phyloP scores from a whole-genome alignment of 2,797 vertebrate species.

The Urosaurus nigricauda region DNA sequence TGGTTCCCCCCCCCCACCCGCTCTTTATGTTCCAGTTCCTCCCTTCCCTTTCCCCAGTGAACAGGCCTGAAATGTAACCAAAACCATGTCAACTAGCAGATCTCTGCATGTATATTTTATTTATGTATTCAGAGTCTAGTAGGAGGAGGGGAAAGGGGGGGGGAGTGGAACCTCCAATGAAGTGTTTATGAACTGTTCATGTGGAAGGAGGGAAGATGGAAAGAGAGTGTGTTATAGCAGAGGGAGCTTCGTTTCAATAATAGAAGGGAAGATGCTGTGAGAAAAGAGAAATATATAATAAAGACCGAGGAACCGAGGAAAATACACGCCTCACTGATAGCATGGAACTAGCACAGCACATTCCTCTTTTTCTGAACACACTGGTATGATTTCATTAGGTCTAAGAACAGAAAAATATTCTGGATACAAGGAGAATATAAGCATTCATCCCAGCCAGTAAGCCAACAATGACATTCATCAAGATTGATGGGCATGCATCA shows the following conservation, averaged over 20 bases:
- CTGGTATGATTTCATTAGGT: background rate
- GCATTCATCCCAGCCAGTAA: background rate
- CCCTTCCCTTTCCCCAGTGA: constrained; percentile 18
- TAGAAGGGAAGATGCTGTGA: background rate
- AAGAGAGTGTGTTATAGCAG: background rate
- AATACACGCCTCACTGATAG: background rate
- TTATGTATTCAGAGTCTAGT: background rate
- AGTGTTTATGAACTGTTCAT: background rate
- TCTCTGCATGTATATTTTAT: constrained; percentile 21
- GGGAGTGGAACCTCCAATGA: background rate
- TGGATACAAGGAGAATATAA: too few relatives aligned
- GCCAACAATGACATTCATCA: background rate
- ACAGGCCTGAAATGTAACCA: background rate
- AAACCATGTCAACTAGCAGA: constrained; percentile 4
- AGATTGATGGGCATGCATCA: background rate
- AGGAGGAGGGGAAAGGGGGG: background rate
- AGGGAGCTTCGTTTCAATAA: background rate
- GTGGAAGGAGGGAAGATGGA: background rate
- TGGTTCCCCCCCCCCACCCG: background rate
- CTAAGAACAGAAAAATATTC: too few relatives aligned
- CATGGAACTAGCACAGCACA: background rate
- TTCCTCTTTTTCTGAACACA: background rate
- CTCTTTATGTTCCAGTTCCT: constrained; percentile 14
- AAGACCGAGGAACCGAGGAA: background rate
- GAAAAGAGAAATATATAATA: background rate